phyloP scores from a whole-genome alignment of 2,113 vertebrate genomes.

The Coryphaenoides rupestris region DNA sequence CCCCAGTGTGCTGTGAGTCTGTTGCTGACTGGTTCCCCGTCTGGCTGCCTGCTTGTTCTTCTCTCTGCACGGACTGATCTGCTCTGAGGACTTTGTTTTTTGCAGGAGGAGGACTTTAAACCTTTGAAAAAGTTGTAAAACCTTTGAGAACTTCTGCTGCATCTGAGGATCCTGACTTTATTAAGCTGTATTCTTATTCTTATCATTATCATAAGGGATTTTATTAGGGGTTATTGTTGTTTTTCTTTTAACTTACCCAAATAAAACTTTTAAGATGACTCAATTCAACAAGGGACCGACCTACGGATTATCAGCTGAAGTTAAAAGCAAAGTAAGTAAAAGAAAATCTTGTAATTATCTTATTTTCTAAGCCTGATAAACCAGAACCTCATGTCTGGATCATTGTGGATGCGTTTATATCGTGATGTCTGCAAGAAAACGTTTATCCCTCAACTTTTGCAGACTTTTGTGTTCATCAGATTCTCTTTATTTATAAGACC shows the following conservation, averaged over 20 bases:
- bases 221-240: too few relatives aligned
- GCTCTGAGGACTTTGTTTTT: conserved; percentile 10
- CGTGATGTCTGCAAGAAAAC: too few relatives aligned
- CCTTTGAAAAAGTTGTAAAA: conserved; percentile 6
- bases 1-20: conserved; percentile 40
- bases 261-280: conserved; percentile 71
- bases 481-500: too few relatives aligned
- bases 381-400: too few relatives aligned
- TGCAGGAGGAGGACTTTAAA: neutral
- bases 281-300: conserved; percentile 92
- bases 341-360: too few relatives aligned
- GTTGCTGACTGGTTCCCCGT: neutral
- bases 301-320: conserved; percentile 90
- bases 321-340: conserved; percentile 84
- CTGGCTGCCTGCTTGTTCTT: neutral
- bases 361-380: too few relatives aligned
- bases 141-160: conserved; percentile 15
- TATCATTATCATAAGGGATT: too few relatives aligned
- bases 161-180: too few relatives aligned
- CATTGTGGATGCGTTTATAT: too few relatives aligned
- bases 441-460: too few relatives aligned
- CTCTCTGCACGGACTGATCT: conserved; percentile 19
- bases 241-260: neutral
- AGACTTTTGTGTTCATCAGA: too few relatives aligned
- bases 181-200: neutral